Evolutionary conservation across 2,113 vertebrate species (phyloP), one percentile per base, ranked within the genome.

Genomic region (Gila orcuttii): DNA sequence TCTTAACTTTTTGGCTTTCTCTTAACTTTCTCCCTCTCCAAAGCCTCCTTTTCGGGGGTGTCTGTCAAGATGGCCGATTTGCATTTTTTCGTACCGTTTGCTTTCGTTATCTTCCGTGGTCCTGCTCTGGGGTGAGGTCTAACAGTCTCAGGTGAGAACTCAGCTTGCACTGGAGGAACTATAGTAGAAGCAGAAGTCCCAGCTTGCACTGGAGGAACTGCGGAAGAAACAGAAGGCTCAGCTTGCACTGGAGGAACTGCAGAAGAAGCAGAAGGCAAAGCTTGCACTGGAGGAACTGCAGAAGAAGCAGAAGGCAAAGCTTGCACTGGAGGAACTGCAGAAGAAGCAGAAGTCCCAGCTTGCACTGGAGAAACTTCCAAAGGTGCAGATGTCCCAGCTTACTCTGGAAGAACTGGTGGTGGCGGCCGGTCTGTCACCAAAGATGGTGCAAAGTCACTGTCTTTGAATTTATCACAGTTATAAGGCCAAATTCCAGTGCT

Each of bases 71-170:
- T 69, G 66, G 66, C 66, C 31, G 31, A 69, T 36, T 69, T 69
- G 66, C 66, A 69, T 33, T 69, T 69, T 69, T 33, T 1, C 66
- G 1, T 69, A 33, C 66, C 31, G 28, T 36, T 69, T 19, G 13
- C 31, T 36, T 36, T 69, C 15, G 66, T 33, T 33, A 69, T 36
- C 31, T 69, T 69, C 31, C 7, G 13, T 69, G 66, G 66, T 69
- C 66, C 66, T 69, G 68, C 33, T 71, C 68, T 71, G 68, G 68
- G 68, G 66, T 69, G 66, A 69, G 66, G 68, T 71, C 68, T 9
- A 36, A 71, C 31, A 36, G 68, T 71, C 68, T 71, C 68, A 71
- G 33, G 33, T 39, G 68, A 71, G 68, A 71, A 71, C 31, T 71
- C 68, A 36, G 68, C 2, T 39, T 71, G 31, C 33, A 50, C 47